Evolutionary conservation across 37 sponge, comb jelly and placozoan genomes (phyloP).

Genomic region (Chondrilla cf. caribensis): DNA sequence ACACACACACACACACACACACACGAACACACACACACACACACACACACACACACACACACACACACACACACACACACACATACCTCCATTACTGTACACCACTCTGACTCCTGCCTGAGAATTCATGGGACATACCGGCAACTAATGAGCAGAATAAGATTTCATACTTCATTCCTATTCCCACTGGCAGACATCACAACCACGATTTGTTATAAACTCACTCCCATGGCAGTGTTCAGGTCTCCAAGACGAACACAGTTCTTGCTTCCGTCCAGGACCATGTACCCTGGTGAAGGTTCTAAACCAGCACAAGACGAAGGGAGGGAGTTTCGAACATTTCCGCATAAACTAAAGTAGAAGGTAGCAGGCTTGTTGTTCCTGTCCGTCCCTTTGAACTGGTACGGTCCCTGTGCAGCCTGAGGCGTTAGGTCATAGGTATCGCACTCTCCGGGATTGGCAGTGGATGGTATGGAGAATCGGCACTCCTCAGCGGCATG

Average conservation of each 20-base stretch:
- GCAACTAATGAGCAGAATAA: constrained; percentile 39
- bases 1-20: no score
- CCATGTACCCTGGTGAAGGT: constrained; percentile 37
- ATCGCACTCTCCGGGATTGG: constrained; percentile 9
- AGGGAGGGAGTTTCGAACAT: constrained; percentile 27
- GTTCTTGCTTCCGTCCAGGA: background rate
- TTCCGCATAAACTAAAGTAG: constrained; percentile 39
- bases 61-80: background rate
- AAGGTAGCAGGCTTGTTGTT: background rate
- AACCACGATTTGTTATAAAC: background rate
- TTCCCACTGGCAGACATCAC: background rate
- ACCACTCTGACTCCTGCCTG: constrained; percentile 54
- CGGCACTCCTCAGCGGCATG: background rate
- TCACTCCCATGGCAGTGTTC: constrained; percentile 25
- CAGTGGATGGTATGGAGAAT: constrained; percentile 41
- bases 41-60: background rate
- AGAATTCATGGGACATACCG: constrained; percentile 56
- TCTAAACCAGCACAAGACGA: background rate
- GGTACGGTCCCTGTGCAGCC: background rate
- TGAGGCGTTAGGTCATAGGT: constrained; percentile 31
- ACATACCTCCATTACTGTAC: constrained; percentile 64
- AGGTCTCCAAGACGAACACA: constrained; percentile 40
- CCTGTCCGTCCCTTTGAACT: background rate
- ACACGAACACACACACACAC: no score
- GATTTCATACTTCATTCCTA: background rate